Evolutionary conservation across 2,888 invertebrate genomes (phyloP).

Genomic region (Chloromyia formosa): DNA sequence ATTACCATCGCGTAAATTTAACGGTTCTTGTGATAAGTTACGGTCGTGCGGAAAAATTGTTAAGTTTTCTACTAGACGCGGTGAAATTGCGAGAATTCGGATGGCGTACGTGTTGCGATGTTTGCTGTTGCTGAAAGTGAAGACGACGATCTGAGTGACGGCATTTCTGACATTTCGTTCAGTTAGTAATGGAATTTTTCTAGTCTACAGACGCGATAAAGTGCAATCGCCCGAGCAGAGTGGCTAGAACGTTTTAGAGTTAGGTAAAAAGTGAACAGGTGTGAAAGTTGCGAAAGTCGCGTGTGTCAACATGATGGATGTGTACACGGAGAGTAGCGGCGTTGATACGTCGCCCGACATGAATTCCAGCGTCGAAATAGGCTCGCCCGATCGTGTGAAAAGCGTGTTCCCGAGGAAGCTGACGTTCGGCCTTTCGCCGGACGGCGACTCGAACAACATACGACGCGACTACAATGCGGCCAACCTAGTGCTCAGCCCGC

Average conservation of each 20-base stretch:
- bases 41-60: slow-evolving; percentile 31
- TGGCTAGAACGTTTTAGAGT: neutral
- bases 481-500: slow-evolving; percentile 48
- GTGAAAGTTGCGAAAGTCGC: neutral
- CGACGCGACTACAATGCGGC: slow-evolving; percentile 48
- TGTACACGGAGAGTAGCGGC: slow-evolving; percentile 52
- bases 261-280: slow-evolving; percentile 27
- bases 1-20: neutral
- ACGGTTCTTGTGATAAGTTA: slow-evolving; percentile 32
- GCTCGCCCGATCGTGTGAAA: slow-evolving; percentile 49
- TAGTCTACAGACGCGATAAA: neutral
- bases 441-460: slow-evolving; percentile 36
- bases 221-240: neutral
- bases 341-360: slow-evolving; percentile 53
- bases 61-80: slow-evolving; percentile 16
- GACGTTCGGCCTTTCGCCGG: slow-evolving; percentile 59
- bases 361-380: slow-evolving; percentile 52
- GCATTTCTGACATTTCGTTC: slow-evolving; percentile 28
- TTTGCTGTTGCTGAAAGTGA: slow-evolving; percentile 15
- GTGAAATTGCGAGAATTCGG: neutral
- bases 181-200: slow-evolving; percentile 8
- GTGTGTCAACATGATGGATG: slow-evolving; percentile 43
- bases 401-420: slow-evolving; percentile 59
- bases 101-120: slow-evolving; percentile 19
- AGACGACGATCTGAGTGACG: slow-evolving; percentile 28